Evolutionary conservation across 2,888 invertebrate genomes (phyloP), one percentile per base, ranked within the genome.

Genomic region (Drosophila fungiperda): DNA sequence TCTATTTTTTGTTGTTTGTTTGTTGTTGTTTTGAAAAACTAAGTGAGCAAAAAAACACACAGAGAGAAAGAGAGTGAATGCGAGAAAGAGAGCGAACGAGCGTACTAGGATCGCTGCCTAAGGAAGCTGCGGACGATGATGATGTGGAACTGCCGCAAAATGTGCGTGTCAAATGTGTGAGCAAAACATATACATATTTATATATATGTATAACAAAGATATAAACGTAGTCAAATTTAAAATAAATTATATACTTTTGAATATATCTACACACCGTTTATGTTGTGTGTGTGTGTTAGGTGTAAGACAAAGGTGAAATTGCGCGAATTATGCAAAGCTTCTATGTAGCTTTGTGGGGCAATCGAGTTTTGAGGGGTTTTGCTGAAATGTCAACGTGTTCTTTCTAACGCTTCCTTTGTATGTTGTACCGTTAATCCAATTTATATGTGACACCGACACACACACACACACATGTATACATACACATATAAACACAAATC

Each of bases 371-470:
- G 2, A 26, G 6, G n/a, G 49, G 15, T n/a, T 15, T 26, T 36
- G 29, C 15, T 36, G 55, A 50, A 40, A 72, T 76, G 78, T 60
- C 68, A 71, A 63, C 65, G 68, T 76, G 65, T 52, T 68, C 60
- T 32, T 55, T 26, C 57, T 58, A n/a, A 54, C 61, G 62, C 45
- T 66, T 54, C 58, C 59, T 66, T 68, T 83, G 55, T 45, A 23
- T 77, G 64, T 73, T 68, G 71, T 68, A 69, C 68, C 63, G 75
- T 73, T 86, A 83, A 83, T 83, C 88, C 85, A 86, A 86, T 86
- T 86, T 86, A 74, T 74, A 60, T 66, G 67, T 45, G 58, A 66
- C 45, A 68, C 60, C 68, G 40, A 33, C 40, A 45, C 61, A 54
- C 15, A 52, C 64, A 7, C 32, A 45, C 35, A 58, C 40, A 35